phyloP scores from a whole-genome alignment of 2,888 invertebrate genomes.

The Hypsopygia costalis region DNA sequence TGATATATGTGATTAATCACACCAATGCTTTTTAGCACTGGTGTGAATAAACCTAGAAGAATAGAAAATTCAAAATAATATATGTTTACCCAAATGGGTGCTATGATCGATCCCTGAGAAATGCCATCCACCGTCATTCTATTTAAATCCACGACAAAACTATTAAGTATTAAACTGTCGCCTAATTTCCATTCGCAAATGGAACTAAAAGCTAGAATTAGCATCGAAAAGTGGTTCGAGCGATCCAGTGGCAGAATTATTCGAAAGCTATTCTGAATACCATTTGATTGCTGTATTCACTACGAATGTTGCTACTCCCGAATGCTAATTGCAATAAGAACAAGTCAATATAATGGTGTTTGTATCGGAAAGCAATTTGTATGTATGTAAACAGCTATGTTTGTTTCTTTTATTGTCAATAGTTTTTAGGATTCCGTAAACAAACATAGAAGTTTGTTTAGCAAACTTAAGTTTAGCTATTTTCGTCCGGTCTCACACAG shows the following conservation, averaged over 20 bases:
- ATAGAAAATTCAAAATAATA: no score
- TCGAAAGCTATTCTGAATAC: conserved; percentile 53
- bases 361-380: no score
- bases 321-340: conserved; percentile 10
- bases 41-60: no score
- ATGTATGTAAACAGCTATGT: not conserved
- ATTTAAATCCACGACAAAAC: conserved; percentile 15
- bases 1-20: no score
- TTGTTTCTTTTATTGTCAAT: no score
- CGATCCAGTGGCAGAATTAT: conserved; percentile 32
- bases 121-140: conserved; percentile 23
- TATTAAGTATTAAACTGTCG: conserved; percentile 21
- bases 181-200: conserved; percentile 65
- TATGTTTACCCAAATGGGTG: not conserved
- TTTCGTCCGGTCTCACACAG: no score
- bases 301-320: conserved; percentile 1
- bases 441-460: no score
- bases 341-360: conserved; percentile 2
- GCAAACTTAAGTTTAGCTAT: no score
- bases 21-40: no score
- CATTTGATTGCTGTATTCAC: conserved; percentile 42
- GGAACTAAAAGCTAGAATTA: conserved; percentile 64
- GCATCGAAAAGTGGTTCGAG: conserved; percentile 52
- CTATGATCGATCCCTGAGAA: conserved; percentile 22
- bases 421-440: no score